Evolutionary conservation across 2,113 vertebrate genomes (phyloP), one percentile per base, ranked within the genome.

Genomic region (Lates calcarifer): DNA sequence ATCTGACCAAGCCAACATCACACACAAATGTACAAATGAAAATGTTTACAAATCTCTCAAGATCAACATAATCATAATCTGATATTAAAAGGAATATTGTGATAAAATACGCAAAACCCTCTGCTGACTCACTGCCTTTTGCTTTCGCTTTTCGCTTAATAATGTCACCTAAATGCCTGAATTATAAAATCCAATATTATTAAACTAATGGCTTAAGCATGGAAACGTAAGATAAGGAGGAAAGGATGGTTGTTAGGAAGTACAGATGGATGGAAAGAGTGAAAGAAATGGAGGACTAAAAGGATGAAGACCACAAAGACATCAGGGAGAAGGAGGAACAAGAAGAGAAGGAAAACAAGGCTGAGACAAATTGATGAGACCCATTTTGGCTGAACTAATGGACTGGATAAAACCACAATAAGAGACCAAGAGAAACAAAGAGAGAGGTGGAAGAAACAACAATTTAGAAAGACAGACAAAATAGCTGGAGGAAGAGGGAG

Each of bases 371-470:
- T 74, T 86, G 77, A 75, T 75, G 55, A 71, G 77, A 69, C 12
- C 65, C 35, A 82, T 71, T 83, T 61, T 49, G 45, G 43, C 11
- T 26, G 24, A 82, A 66, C 68, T 87, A 89, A 92, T 89, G 85
- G 85, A 85, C 81, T 39, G 0, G 29, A 35, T 56, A 26, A 79
- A 79, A 83, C 82, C 82, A 41, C 77, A 74, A 62, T 53, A 47
- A 73, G 51, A 81, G 58, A 61, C 57, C 24, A 31, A 31, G 20
- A 37, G n/a, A 41, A 14, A 62, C 33, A 62, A n/a, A 58, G 37
- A 74, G 37, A 55, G 20, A 53, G 43, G 24, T 51, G n/a, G 35
- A 28, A 51, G 43, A 63, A 55, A 57, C 37, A 51, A 33, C 11
- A 8, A 29, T 41, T 78, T 45, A 33, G 33, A 41, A 26, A 57